These are phyloP conservation scores for Paelopatides confundens DNA, from an alignment of 53 echinoderm and acorn worm species.

Conservation along the genomic window DNA sequence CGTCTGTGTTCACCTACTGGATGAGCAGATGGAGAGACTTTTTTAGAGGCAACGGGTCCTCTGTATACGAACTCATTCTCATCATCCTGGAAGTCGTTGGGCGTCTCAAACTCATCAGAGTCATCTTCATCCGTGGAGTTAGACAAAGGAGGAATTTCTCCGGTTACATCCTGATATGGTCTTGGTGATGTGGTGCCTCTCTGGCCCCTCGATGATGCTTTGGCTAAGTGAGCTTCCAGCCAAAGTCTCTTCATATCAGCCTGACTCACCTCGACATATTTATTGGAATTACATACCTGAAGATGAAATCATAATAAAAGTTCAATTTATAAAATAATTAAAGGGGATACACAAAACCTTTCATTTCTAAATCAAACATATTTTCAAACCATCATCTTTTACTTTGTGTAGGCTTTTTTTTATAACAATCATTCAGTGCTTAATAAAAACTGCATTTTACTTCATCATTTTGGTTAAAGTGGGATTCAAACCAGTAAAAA, in stretches of 20 bases:
- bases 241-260: slow-evolving; percentile 80
- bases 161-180: not conserved
- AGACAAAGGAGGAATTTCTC: slow-evolving; percentile 13
- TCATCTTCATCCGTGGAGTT: slow-evolving; percentile 36
- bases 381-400: no score
- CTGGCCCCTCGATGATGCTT: not conserved
- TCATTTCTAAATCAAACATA: no score
- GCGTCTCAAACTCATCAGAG: slow-evolving; percentile 49
- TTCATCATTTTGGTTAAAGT: no score
- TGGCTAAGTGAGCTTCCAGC: slow-evolving; percentile 13
- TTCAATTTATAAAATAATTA: not conserved
- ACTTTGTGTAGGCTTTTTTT: no score
- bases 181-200: slow-evolving; percentile 24
- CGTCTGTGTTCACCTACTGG: no score
- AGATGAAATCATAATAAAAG: not conserved
- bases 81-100: slow-evolving; percentile 43
- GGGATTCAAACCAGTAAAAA: no score
- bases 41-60: slow-evolving; percentile 10
- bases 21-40: not conserved
- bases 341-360: no score
- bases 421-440: no score
- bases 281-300: slow-evolving; percentile 83
- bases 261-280: slow-evolving; percentile 68
- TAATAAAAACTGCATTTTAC: no score
- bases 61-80: slow-evolving; percentile 41